Percentiles rank a stretch among this genome's conserved stretches.
These are phyloP conservation scores for Drosophila mimica DNA, from an alignment of 2,888 invertebrate species.

Conservation along the genomic window DNA sequence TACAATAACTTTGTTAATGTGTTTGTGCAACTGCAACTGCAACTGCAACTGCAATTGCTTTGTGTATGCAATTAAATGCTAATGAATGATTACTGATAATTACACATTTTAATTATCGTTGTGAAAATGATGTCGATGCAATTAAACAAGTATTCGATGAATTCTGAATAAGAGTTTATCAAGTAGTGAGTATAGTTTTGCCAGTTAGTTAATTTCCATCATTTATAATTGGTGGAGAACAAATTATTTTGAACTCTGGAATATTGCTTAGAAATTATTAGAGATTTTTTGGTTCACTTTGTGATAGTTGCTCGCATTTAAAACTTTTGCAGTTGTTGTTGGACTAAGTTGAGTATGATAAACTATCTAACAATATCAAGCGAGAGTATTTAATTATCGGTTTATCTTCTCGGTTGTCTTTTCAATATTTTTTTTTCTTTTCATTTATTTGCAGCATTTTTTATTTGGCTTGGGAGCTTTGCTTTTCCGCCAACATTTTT, in stretches of 20 bases:
- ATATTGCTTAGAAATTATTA: neutral
- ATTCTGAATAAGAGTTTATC: neutral
- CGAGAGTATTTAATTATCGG: slow-evolving; percentile 23
- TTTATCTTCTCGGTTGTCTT: neutral
- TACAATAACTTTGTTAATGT: slow-evolving; percentile 31
- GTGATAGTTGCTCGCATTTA: neutral
- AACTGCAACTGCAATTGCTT: neutral
- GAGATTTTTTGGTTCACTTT: neutral
- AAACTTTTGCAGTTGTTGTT: neutral
- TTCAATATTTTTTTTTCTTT: slow-evolving; percentile 1
- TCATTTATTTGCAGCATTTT: slow-evolving; percentile 37
- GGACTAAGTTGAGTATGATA: neutral
- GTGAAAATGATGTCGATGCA: neutral
- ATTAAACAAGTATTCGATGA: neutral
- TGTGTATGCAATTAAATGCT: slow-evolving; percentile 25
- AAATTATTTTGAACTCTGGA: neutral
- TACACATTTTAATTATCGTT: slow-evolving; percentile 27
- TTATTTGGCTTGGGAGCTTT: slow-evolving; percentile 34
- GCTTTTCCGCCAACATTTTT: slow-evolving; percentile 64
- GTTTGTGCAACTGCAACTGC: slow-evolving; percentile 21
- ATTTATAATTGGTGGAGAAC: too few species aligned
- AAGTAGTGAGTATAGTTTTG: neutral
- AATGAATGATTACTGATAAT: slow-evolving; percentile 36
- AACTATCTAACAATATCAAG: neutral
- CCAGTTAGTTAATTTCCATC: neutral